phyloP scores from a whole-genome alignment of 1,140 invertebrate genomes.

The Anoplophora glabripennis region DNA sequence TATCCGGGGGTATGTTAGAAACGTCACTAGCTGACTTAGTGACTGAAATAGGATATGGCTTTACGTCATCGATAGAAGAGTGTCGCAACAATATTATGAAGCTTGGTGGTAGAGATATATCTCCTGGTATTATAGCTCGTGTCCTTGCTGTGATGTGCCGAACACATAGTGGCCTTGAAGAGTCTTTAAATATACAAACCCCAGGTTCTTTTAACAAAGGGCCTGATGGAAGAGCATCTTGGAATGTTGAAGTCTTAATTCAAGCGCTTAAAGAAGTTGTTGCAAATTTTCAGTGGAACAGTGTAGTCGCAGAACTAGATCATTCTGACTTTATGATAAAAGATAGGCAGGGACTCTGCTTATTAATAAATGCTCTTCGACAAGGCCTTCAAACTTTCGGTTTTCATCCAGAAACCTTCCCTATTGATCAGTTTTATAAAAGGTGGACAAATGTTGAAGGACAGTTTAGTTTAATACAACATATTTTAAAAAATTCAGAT shows the following conservation, averaged over 20 bases:
- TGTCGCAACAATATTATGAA: conserved; percentile 80
- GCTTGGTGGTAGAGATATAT: conserved; percentile 70
- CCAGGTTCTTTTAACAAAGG: conserved; percentile 48
- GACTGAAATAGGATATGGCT: conserved; percentile 82
- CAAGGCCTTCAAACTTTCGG: conserved; percentile 74
- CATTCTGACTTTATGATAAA: conserved; percentile 86
- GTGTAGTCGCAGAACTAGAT: conserved; percentile 87
- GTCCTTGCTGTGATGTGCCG: conserved; percentile 85
- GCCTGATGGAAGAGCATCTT: conserved; percentile 59
- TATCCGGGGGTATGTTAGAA: conserved; percentile 63
- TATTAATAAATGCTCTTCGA: conserved; percentile 77
- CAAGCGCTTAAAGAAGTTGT: conserved; percentile 86
- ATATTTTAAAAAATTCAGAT: conserved; percentile 86
- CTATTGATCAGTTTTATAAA: conserved; percentile 80
- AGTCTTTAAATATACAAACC: conserved; percentile 56
- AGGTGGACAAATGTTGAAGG: conserved; percentile 89
- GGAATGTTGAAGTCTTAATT: conserved; percentile 93
- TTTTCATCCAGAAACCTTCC: conserved; percentile 73
- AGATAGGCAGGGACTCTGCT: conserved; percentile 77
- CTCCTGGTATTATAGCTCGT: conserved; percentile 76
- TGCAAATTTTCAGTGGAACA: conserved; percentile 85
- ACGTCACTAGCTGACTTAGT: conserved; percentile 78
- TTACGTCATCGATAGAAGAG: conserved; percentile 84
- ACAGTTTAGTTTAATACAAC: conserved; percentile 83
- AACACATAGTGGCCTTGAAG: conserved; percentile 71